Evolutionary conservation across 2,888 invertebrate genomes (phyloP), one percentile per base, ranked within the genome.

Genomic region (Platerodrilus igneus): DNA sequence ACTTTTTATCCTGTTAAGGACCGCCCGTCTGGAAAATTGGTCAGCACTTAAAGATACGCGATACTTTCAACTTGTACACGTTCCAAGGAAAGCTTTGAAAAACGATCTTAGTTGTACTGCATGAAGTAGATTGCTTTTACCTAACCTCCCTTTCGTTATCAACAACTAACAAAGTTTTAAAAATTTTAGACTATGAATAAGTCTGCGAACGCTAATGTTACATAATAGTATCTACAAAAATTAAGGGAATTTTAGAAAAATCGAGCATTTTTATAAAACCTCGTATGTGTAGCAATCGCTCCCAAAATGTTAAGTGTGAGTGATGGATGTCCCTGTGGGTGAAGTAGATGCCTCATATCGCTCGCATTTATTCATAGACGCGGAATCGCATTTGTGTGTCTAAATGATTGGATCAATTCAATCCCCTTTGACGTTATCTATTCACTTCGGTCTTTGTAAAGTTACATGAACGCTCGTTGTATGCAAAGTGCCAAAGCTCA

Each of bases 21-120:
- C 57, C 58, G 59, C 59, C 58, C 57, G 57, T 41, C 54, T 54
- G 60, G 58, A 60, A 60, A 60, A 60, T 60, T 60, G 58, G 55
- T 45, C 50, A 47, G 50, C 56, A 57, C 55, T 59, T 53, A 50
- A 53, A 51, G 48, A 52, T 54, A 57, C 50, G 47, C 51, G 52
- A 53, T 57, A 56, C 55, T 52, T 48, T 47, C 37, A 55, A 47
- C 52, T 53, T 45, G 40, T 37, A 46, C 51, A 52, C 48, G 53
- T 53, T 46, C 47, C 46, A 43, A 36, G 29, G 41, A 47, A 45
- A 42, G 46, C 46, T 44, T 47, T 44, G 43, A 40, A 43, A 45
- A 38, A 39, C 44, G 42, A 51, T 44, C 46, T 37, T 16, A 44
- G 37, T 34, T 26, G 47, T 51, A 46, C 52, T 52, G n/a, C n/a